A percentile compares a stretch with the other conserved stretches of the same genome.
These are phyloP conservation scores for Notamacropus eugenii DNA, from an alignment of 2,797 vertebrate genomes.

Conservation along the genomic window DNA sequence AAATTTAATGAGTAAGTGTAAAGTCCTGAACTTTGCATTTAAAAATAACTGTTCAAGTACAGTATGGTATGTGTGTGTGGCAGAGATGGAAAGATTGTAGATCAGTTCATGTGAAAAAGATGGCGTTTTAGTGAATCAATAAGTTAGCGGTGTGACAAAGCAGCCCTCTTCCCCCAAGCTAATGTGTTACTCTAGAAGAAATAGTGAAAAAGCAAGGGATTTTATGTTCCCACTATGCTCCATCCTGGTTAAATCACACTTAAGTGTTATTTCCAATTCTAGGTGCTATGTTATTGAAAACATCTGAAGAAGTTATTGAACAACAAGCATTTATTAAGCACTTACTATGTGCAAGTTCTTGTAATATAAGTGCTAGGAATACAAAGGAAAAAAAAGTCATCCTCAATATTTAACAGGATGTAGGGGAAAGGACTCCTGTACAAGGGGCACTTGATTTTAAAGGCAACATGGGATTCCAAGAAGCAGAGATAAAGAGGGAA, in stretches of 20 bases:
- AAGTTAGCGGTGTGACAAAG: not conserved
- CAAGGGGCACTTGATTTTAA: not conserved
- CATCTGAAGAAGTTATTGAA: not conserved
- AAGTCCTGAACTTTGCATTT: not conserved
- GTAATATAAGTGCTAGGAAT: not conserved
- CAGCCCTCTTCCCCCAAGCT: not conserved
- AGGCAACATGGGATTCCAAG: not conserved
- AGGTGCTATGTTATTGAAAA: not conserved
- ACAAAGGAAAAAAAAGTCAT: not conserved
- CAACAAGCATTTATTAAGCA: not conserved
- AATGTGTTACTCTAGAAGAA: not conserved
- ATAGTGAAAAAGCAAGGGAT: not conserved
- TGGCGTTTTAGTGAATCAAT: not conserved
- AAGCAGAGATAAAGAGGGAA: not conserved
- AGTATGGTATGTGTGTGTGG: not conserved
- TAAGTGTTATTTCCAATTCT: not conserved
- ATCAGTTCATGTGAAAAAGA: not conserved
- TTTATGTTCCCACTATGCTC: not conserved
- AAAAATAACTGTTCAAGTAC: not conserved
- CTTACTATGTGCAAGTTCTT: not conserved
- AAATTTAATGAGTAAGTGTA: not conserved
- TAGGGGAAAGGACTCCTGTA: not conserved
- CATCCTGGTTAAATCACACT: not conserved
- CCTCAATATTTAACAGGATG: not conserved
- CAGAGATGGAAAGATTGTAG: not conserved